A percentile compares a stretch with the other conserved stretches of the same genome.
Conservation (phyloP, 2,113 vertebrate genomes). For the Meles meles region DNA sequence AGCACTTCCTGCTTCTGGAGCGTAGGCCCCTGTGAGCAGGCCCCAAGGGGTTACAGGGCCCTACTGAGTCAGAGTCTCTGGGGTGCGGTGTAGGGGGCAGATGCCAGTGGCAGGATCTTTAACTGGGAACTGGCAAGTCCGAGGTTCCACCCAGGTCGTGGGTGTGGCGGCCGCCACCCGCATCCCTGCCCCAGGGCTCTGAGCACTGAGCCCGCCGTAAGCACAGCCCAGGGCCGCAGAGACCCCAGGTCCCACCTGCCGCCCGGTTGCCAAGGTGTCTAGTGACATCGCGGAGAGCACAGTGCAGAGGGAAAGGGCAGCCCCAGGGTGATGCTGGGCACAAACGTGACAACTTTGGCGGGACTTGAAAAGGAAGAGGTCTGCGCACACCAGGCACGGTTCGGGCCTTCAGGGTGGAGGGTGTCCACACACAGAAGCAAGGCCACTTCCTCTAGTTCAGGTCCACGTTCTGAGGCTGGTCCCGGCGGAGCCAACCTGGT, state of each 20-base stretch:
- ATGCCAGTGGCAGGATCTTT: background rate
- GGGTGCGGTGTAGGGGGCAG: background rate
- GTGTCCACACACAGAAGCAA: background rate
- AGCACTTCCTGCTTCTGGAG: background rate
- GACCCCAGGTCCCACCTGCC: background rate
- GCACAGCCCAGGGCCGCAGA: background rate
- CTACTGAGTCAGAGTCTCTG: background rate
- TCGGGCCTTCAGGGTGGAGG: background rate
- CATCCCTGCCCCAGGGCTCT: background rate
- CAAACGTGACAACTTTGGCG: background rate
- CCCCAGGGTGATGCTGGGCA: background rate
- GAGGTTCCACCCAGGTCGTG: background rate
- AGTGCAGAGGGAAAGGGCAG: background rate
- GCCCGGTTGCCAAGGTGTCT: accelerated
- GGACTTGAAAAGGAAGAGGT: background rate
- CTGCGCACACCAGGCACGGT: background rate
- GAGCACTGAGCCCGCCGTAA: accelerated
- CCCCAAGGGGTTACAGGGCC: background rate
- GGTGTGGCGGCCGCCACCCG: accelerated
- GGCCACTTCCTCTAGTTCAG: background rate
- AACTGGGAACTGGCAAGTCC: background rate
- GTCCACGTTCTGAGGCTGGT: background rate
- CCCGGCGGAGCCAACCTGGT: too few relatives aligned
- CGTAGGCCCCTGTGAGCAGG: background rate
- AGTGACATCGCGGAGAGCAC: background rate